phyloP scores from a whole-genome alignment of 2,888 invertebrate genomes.

The Hirtodrosophila cameraria region DNA sequence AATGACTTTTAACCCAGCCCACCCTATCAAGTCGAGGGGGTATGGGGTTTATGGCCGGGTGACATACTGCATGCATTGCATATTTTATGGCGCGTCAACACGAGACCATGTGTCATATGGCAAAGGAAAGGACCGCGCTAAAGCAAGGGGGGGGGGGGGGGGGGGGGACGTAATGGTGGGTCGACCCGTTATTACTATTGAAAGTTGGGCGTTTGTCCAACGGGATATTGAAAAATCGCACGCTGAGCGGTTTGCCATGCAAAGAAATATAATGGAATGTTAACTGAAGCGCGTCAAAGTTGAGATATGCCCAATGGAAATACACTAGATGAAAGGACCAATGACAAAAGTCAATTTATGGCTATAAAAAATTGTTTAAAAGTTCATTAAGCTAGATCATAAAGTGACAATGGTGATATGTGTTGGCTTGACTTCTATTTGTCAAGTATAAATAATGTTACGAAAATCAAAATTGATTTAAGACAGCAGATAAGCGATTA shows the following conservation, averaged over 20 bases:
- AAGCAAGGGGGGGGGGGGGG: neutral
- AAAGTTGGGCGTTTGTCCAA: constrained; percentile 62
- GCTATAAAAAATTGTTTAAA: constrained; percentile 19
- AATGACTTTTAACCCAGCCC: constrained; percentile 54
- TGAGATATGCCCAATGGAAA: constrained; percentile 32
- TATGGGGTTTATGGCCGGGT: constrained; percentile 21
- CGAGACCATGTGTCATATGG: constrained; percentile 76
- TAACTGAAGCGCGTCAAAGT: constrained; percentile 48
- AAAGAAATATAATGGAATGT: constrained; percentile 55
- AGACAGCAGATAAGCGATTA: no score
- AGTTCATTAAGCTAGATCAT: constrained; percentile 11
- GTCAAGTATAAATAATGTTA: no score
- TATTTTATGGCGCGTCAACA: constrained; percentile 78
- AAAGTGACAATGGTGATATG: constrained; percentile 1
- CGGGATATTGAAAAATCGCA: constrained; percentile 75
- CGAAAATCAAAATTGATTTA: no score
- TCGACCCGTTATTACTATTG: constrained; percentile 16
- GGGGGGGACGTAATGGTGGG: no score
- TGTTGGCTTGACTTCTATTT: neutral
- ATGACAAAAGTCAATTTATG: constrained; percentile 31
- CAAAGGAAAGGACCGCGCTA: constrained; percentile 14
- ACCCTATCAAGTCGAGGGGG: neutral
- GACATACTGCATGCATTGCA: constrained; percentile 80
- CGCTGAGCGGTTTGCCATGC: constrained; percentile 38
- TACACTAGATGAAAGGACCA: constrained; percentile 33